Percentiles rank a stretch among this genome's conserved stretches.
These are phyloP conservation scores for Lepidotrigona ventralis DNA, from an alignment of 1,140 invertebrate genomes.

Conservation along the genomic window DNA sequence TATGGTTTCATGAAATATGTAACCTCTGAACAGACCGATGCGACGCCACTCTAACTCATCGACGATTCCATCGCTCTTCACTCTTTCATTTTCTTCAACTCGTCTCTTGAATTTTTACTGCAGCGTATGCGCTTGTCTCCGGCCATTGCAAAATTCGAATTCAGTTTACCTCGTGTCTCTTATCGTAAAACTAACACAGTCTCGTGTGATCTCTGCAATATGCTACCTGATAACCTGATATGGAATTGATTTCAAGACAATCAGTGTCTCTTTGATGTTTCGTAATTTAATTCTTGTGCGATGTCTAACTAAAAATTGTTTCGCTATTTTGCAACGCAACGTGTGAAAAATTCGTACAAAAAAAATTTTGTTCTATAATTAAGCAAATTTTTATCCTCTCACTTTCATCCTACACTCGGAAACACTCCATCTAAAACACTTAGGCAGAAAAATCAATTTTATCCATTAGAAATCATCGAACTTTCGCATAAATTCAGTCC, in stretches of 20 bases:
- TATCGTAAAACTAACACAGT: neutral
- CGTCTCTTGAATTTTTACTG: neutral
- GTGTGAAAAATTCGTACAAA: neutral
- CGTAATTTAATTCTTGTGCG: neutral
- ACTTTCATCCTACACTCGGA: too few relatives aligned
- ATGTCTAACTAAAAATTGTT: neutral
- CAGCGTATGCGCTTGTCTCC: conserved; percentile 8
- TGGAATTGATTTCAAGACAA: neutral
- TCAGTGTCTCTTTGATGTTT: too few relatives aligned
- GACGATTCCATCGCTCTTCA: neutral
- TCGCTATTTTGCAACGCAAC: too few relatives aligned
- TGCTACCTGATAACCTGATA: neutral
- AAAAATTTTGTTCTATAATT: too few relatives aligned
- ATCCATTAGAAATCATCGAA: too few relatives aligned
- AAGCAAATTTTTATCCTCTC: too few relatives aligned
- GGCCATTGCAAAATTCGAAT: neutral
- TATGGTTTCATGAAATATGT: neutral
- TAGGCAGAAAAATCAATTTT: too few relatives aligned
- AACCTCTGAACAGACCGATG: neutral
- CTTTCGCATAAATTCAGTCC: too few relatives aligned
- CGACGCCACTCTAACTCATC: neutral
- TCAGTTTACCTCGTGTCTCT: neutral
- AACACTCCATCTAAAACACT: too few relatives aligned
- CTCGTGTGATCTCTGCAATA: neutral
- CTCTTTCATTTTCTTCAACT: neutral